Evolutionary conservation across 2,888 invertebrate genomes (phyloP), one percentile per base, ranked within the genome.

Genomic region (Augiades crinisus): DNA sequence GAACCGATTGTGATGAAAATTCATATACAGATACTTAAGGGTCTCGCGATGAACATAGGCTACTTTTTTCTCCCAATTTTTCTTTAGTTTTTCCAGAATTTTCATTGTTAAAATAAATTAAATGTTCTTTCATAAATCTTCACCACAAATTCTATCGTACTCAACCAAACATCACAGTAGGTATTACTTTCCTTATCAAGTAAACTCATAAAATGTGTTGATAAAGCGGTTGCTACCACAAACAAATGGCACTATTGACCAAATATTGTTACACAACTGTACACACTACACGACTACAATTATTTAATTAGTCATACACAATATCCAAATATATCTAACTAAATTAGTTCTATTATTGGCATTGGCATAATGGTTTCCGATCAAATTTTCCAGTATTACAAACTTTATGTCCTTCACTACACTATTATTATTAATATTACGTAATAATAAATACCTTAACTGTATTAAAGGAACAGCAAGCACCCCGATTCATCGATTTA

Each of bases 401-500:
- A n/a, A n/a, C n/a, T n/a, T n/a, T n/a, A n/a, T n/a, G n/a, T n/a
- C n/a, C n/a, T n/a, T n/a, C n/a, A n/a, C n/a, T n/a, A 67, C 27
- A 19, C 19, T 63, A 61, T 58, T 57, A 40, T 47, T 62, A 58
- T 57, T 21, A 38, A 47, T 17, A 30, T 30, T 38, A 38, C n/a
- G 17, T 40, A 40, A 47, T 60, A 61, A 10, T n/a, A 10, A 8
- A 10, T 64, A 70, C 47, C 63, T 61, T 69, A 70, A 57, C 54
- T 62, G 68, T 67, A 66, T 65, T 61, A 63, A 66, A 50, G 50
- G 50, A 64, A 71, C 65, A 68, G 63, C 61, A 67, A 68, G 63
- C 61, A 68, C 68, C 70, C 67, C 69, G 66, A 65, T 66, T 72
- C 63, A 68, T 67, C 64, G 65, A 68, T 59, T 47, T 34, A 19